These are phyloP conservation scores for Cacoxenus indagator DNA, from an alignment of 2,888 invertebrate species.

Conservation along the genomic window DNA sequence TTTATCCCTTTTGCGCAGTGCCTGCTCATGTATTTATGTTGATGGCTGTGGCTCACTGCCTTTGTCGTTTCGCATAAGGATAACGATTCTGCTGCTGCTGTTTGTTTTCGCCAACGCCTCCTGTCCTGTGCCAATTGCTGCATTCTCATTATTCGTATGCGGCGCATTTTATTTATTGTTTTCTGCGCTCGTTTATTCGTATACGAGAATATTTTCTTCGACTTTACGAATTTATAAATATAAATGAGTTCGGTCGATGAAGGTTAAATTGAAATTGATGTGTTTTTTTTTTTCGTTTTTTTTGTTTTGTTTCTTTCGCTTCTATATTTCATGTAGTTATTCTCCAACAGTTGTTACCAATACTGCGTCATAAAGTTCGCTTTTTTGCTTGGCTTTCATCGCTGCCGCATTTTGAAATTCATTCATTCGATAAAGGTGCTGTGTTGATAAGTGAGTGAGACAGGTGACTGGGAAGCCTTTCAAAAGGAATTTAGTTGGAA, in stretches of 20 bases:
- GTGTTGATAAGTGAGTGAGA: neutral
- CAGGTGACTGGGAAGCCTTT: conserved; percentile 2
- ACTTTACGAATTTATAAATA: conserved; percentile 68
- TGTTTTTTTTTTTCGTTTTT: conserved; percentile 38
- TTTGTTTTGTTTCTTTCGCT: conserved; percentile 31
- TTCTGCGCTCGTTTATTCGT: conserved; percentile 25
- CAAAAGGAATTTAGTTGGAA: neutral
- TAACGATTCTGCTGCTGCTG: conserved; percentile 4
- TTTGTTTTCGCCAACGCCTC: neutral
- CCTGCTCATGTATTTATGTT: conserved; percentile 15
- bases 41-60: conserved; percentile 31
- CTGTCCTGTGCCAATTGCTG: neutral
- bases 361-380: neutral
- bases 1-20: conserved; percentile 43
- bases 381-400: neutral
- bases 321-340: too few species aligned
- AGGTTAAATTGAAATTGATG: conserved; percentile 65
- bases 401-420: neutral
- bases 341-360: neutral
- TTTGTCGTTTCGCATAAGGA: conserved; percentile 10
- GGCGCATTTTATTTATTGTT: conserved; percentile 21
- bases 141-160: conserved; percentile 14
- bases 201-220: conserved; percentile 26
- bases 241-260: conserved; percentile 69
- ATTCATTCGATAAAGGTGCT: neutral